Conservation (phyloP, 2,888 invertebrate species). For the Nyleta sp. region DNA sequence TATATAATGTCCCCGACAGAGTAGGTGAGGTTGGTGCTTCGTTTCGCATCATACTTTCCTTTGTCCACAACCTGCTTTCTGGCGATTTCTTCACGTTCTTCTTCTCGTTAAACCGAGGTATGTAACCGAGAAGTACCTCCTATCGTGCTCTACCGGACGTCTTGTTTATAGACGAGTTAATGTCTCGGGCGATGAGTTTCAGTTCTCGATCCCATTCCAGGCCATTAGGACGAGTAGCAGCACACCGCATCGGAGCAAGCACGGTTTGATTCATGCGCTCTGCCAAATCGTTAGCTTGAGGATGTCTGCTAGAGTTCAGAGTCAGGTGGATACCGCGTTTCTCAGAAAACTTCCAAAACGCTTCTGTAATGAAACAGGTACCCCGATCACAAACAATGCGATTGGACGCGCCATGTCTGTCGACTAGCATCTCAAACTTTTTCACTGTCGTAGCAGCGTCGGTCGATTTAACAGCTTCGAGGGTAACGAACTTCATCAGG, state of each 20-base stretch:
- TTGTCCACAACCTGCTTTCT: background rate
- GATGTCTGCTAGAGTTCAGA: background rate
- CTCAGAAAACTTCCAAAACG: conserved; percentile 56
- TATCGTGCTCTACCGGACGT: conserved; percentile 52
- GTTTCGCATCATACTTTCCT: background rate
- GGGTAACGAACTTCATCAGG: conserved; percentile 4
- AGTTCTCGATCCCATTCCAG: conserved; percentile 53
- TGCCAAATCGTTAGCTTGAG: conserved; percentile 61
- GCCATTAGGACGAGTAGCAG: conserved; percentile 19
- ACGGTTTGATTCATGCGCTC: conserved; percentile 56
- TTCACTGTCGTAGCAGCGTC: conserved; percentile 29
- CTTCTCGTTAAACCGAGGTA: conserved; percentile 19
- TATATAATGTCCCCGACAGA: conserved; percentile 33
- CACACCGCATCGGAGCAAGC: conserved; percentile 47
- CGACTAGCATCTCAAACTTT: conserved; percentile 54
- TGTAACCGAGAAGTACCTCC: conserved; percentile 47
- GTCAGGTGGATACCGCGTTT: conserved; percentile 45
- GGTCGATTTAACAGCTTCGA: conserved; percentile 14
- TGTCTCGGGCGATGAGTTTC: conserved; percentile 31
- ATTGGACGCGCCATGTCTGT: conserved; percentile 58
- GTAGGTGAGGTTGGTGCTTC: background rate
- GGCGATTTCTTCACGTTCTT: background rate
- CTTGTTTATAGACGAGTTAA: conserved; percentile 46
- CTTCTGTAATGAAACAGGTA: conserved; percentile 55
- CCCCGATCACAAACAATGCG: conserved; percentile 67